phyloP scores from a whole-genome alignment of 1,140 invertebrate species.

The Trichonephila clavata region DNA sequence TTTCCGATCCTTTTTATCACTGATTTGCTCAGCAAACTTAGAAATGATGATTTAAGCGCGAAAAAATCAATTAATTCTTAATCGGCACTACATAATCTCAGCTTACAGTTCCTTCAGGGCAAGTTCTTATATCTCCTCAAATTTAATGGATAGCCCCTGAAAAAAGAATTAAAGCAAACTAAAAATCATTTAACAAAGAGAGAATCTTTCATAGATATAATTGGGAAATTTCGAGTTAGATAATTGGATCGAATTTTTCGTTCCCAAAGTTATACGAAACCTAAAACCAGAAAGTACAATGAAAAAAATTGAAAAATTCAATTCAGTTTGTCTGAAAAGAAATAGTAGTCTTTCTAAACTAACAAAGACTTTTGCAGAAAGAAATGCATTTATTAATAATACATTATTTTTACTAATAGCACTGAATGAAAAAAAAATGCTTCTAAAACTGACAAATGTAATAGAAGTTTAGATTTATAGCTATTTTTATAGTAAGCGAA shows the following conservation, averaged over 20 bases:
- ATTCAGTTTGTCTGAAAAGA: too few relatives aligned
- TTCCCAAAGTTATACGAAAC: not conserved
- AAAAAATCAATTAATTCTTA: constrained; percentile 35
- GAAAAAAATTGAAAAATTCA: too few relatives aligned
- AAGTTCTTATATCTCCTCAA: not conserved
- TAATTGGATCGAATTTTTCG: not conserved
- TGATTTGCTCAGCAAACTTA: constrained; percentile 22
- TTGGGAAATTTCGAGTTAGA: not conserved
- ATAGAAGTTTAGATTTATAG: too few relatives aligned
- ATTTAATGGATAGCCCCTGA: not conserved
- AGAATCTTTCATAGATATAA: not conserved
- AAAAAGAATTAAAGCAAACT: not conserved
- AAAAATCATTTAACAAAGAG: not conserved
- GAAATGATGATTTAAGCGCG: constrained; percentile 5
- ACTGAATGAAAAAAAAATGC: too few relatives aligned
- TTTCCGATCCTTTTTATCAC: constrained; percentile 8
- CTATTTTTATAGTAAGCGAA: too few relatives aligned
- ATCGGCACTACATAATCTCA: not conserved
- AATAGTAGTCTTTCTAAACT: too few relatives aligned
- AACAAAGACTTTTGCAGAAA: too few relatives aligned
- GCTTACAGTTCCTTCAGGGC: not conserved
- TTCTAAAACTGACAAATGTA: too few relatives aligned
- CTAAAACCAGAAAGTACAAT: too few relatives aligned
- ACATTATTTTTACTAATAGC: too few relatives aligned
- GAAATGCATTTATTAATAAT: too few relatives aligned